Conservation (phyloP, 1,140 invertebrate genomes). For the Battus philenor region DNA sequence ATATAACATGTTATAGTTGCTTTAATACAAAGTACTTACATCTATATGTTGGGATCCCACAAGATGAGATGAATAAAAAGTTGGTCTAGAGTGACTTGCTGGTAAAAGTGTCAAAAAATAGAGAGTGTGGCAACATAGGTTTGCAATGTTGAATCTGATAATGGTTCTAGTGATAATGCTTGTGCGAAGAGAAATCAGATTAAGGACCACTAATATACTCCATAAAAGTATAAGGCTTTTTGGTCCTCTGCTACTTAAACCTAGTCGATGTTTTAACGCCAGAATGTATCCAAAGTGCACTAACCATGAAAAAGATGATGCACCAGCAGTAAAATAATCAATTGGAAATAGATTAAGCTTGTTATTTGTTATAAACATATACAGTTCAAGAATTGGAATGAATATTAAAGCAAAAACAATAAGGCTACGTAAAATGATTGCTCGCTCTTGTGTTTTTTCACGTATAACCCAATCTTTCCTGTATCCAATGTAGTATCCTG, state of each 20-base stretch:
- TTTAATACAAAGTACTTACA: constrained; percentile 61
- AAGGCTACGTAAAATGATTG: constrained; percentile 79
- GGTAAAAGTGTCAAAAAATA: constrained; percentile 82
- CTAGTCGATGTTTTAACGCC: constrained; percentile 79
- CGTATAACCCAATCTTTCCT: constrained; percentile 76
- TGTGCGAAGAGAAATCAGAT: constrained; percentile 76
- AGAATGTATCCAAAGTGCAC: constrained; percentile 86
- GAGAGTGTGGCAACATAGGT: constrained; percentile 74
- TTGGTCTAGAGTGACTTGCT: constrained; percentile 65
- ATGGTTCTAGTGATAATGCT: constrained; percentile 53
- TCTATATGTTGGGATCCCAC: constrained; percentile 74
- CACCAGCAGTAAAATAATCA: constrained; percentile 82
- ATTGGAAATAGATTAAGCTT: constrained; percentile 73
- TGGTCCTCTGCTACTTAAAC: constrained; percentile 83
- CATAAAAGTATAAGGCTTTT: constrained; percentile 80
- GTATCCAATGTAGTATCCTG: constrained; percentile 85
- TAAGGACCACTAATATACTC: constrained; percentile 79
- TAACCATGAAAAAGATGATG: constrained; percentile 85
- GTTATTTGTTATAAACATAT: constrained; percentile 74
- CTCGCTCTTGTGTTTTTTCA: constrained; percentile 76
- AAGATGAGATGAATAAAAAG: constrained; percentile 68
- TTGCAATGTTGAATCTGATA: constrained; percentile 69
- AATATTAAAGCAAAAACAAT: constrained; percentile 78
- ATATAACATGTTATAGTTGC: constrained; percentile 8
- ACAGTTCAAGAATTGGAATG: constrained; percentile 80